phyloP scores from a whole-genome alignment of 2,888 invertebrate species.

The Metalampra italica region DNA sequence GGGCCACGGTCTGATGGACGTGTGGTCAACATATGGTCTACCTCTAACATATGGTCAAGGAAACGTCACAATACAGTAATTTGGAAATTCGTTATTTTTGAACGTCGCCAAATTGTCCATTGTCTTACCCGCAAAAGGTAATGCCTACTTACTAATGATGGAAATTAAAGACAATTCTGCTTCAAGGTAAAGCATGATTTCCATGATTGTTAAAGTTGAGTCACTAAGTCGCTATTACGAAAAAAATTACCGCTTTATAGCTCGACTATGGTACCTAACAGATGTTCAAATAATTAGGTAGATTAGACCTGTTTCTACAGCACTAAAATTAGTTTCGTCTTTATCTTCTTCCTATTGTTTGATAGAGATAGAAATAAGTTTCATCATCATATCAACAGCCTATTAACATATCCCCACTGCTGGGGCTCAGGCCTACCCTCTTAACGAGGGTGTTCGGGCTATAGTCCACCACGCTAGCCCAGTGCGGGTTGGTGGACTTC shows the following conservation, averaged over 20 bases:
- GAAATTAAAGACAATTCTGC: neutral
- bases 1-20: conserved; percentile 16
- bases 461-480: no score
- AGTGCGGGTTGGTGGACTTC: no score
- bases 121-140: conserved; percentile 1
- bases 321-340: no score
- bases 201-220: neutral
- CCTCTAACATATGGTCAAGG: conserved; percentile 7
- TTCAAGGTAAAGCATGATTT: neutral
- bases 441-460: no score
- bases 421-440: no score
- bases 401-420: no score
- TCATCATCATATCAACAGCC: no score
- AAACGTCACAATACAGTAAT: neutral
- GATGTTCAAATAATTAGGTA: no score
- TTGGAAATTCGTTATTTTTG: neutral
- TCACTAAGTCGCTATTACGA: neutral
- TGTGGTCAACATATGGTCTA: conserved; percentile 13
- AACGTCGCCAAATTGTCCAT: conserved; percentile 2
- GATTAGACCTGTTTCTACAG: neutral
- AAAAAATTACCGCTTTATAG: neutral
- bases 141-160: no score
- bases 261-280: neutral
- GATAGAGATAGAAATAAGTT: no score
- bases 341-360: no score